Evolutionary conservation across 2,113 vertebrate genomes (phyloP), one percentile per base, ranked within the genome.

Genomic region (Phycodurus eques): DNA sequence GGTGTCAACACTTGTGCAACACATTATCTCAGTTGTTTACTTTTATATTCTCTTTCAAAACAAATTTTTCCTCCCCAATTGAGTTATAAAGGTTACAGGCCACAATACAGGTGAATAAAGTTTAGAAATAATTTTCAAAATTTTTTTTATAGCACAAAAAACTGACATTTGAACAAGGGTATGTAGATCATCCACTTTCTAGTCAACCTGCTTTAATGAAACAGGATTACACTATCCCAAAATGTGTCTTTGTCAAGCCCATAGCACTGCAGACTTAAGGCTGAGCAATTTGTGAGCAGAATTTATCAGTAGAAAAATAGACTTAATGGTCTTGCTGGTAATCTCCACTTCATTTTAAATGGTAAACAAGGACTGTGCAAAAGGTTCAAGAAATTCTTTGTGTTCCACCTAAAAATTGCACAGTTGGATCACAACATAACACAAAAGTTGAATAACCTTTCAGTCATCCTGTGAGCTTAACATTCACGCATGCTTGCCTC

Each of bases 241-340:
- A 13, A 8, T 27, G 14, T 66, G 67, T 27, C 51, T 81, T 56
- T 47, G 22, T 69, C n/a, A 51, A 57, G 44, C n/a, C 5, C 22
- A 12, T 33, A 72, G 66, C 49, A 39, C 31, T 31, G 62, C 43
- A 42, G 67, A 73, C 39, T 60, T 83, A 77, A 20, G 39, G 35
- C n/a, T 39, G 22, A 62, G 71, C 74, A 72, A 83, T 79, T 67
- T 68, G 68, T 8, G 63, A 79, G 64, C 46, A 66, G 20, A 68
- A 62, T 66, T 75, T 73, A 75, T 73, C 69, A 67, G 54, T 66
- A 62, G 74, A 82, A 35, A 17, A 35, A 61, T 61, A 14, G 5
- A 35, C n/a, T 60, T 33, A 61, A 61, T 35, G 33, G 15, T 61
- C 59, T 35, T 4, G 33, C 57, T 15, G 59, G 14, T 60, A 15